Base-by-base conservation (phyloP, 2,797 vertebrate genomes). In the Sitta carolinensis region DNA sequence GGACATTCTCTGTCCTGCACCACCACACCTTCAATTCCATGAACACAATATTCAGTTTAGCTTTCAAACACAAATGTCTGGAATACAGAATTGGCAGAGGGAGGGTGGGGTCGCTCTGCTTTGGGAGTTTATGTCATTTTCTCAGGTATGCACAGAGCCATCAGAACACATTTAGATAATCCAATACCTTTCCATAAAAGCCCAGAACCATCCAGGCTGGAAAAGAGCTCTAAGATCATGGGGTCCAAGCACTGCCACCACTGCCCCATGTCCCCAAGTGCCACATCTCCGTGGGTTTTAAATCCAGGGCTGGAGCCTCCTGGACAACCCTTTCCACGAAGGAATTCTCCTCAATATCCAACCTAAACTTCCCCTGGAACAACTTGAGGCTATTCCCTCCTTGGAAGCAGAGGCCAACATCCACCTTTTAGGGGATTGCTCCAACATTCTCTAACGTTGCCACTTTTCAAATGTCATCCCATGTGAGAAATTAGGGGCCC, bases 121-220 rank as follows among this genome's bases (percentile, higher is more conserved):
- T 25, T n/a, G 4, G 13, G 7, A 9, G 29, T 11, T 14, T 50
- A 2, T 7, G 5, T 14, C 0, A 11, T 26, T 51, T 50, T 52
- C 61, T 7, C 0, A 23, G 36, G 22, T 6, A 18, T 8, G 32
- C 59, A 70, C 23, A 23, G 54, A 76, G 36, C 13, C 57, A 69
- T 9, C 8, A 38, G 34, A 54, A 7, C 3, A 3, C 18, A 38
- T 50, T 92, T 59, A 59, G 11, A 34, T 8, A 73, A 73, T 8
- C 22, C 29, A 48, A 7, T 2, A 66, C 2, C 25, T 82, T 34
- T 22, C 3, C 18, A 61, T 5, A 48, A 40, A 77, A 50, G 7
- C 50, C 10, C 34, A 48, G 21, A 36, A 42, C 10, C 10, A 3
- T 27, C 23, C 1, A 4, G 34, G 26, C 15, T 32, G 42, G 36